Base-by-base conservation (phyloP, 2,113 vertebrate species). In the Carassius gibelio region DNA sequence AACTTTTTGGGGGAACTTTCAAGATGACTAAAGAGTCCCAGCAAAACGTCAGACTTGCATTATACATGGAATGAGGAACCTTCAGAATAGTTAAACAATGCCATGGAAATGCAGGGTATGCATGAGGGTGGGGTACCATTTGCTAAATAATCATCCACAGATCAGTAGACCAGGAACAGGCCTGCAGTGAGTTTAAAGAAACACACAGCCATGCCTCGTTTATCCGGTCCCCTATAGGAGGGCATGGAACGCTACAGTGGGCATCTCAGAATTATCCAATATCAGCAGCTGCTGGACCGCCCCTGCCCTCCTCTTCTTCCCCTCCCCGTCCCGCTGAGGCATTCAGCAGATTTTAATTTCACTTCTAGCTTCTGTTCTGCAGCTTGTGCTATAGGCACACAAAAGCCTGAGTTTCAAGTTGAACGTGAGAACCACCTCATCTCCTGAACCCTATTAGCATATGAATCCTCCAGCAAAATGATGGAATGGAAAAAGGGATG, bases 371-470 rank as follows among this genome's bases (percentile, higher is more conserved):
- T 94, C 90, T 91, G 93, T 94, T 92, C 91, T 34, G 79, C 94
- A 94, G 95, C 93, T 94, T 94, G 92, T 93, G 93, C 93, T 92
- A 90, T 69, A 89, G 88, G 88, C 86, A 94, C 94, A 97, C 95
- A 98, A 97, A 92, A 95, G 94, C 92, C 94, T 93, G 93, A 93
- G 94, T 93, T 95, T 95, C 94, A 94, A 95, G 94, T 94, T 94
- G 93, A 96, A 97, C 93, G 94, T 97, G 97, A 98, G 97, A 97
- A 97, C 94, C 93, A 93, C 94, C 94, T 97, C 96, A 95, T 97
- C 95, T 95, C 92, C 95, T 97, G 96, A 97, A 96, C 97, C 90
- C 92, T 90, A 96, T 98, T 97, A 96, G 93, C 96, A 98, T 97
- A 95, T 97, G 95, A 98, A 98, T 96, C 91, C 90, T 89, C 91